These are phyloP conservation scores for Belonocnema kinseyi DNA, from an alignment of 1,140 invertebrate genomes.

Conservation along the genomic window DNA sequence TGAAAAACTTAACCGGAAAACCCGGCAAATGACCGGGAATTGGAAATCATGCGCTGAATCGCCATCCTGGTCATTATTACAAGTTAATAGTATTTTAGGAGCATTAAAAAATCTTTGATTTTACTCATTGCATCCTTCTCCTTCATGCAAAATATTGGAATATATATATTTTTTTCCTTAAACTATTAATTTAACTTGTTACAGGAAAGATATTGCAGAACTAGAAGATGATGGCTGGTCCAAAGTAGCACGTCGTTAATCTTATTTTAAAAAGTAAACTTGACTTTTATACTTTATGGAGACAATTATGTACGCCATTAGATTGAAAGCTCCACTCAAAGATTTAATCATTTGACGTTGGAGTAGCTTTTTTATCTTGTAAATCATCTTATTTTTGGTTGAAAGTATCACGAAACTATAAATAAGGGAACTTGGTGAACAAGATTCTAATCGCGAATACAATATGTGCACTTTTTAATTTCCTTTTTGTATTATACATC, in stretches of 20 bases:
- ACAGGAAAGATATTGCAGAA: slow-evolving; percentile 55
- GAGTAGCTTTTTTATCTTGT: neutral
- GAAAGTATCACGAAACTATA: neutral
- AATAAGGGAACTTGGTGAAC: neutral
- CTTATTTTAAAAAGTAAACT: neutral
- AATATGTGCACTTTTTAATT: neutral
- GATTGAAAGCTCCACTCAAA: neutral
- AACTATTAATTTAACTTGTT: slow-evolving; percentile 41
- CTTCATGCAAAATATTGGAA: no score
- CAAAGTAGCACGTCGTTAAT: slow-evolving; percentile 59
- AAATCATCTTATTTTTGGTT: neutral
- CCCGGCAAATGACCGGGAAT: no score
- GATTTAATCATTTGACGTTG: neutral
- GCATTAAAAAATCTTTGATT: no score
- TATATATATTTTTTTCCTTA: no score
- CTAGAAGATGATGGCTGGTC: slow-evolving; percentile 68
- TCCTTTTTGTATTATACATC: slow-evolving; percentile 2
- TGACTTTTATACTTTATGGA: neutral
- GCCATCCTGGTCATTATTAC: neutral
- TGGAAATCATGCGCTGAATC: no score
- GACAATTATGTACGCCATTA: neutral
- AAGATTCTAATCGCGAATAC: neutral
- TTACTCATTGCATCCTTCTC: no score
- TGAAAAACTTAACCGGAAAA: no score
- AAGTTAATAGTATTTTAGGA: no score